Conservation (phyloP, 1,140 invertebrate species). For the Mycetomoellerius zeteki region DNA sequence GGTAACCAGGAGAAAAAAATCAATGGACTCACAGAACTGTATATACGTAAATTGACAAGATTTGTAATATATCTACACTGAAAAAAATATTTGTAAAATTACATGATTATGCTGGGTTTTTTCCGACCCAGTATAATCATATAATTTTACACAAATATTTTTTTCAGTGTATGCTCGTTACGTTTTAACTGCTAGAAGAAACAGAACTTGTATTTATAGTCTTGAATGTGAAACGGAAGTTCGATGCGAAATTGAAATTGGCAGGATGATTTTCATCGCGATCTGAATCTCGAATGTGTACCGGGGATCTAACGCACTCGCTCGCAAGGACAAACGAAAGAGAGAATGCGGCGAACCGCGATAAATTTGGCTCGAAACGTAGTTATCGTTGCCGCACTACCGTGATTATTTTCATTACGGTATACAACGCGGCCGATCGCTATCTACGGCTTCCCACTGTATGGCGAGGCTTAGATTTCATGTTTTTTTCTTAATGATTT, state of each 20-base stretch:
- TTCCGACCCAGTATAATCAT: no score
- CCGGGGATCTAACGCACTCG: background rate
- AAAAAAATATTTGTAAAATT: no score
- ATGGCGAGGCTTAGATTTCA: constrained; percentile 83
- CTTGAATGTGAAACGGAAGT: background rate
- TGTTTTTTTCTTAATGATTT: constrained; percentile 87
- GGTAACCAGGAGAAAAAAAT: background rate
- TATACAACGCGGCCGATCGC: constrained; percentile 79
- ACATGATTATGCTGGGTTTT: no score
- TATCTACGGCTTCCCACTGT: constrained; percentile 85
- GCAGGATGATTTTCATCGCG: constrained; percentile 5
- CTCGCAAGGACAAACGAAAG: constrained; percentile 67
- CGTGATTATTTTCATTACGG: constrained; percentile 87
- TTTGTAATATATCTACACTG: background rate
- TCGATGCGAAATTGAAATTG: constrained; percentile 27
- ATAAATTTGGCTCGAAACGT: constrained; percentile 76
- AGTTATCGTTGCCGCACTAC: constrained; percentile 77
- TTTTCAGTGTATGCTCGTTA: background rate
- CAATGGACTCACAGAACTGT: background rate
- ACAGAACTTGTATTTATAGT: background rate
- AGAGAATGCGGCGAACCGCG: constrained; percentile 66
- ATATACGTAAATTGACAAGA: background rate
- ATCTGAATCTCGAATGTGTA: background rate
- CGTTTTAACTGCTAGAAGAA: background rate
- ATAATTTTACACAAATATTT: no score